These are phyloP conservation scores for Ammodytes dubius DNA, from an alignment of 2,113 vertebrate species.

Conservation along the genomic window DNA sequence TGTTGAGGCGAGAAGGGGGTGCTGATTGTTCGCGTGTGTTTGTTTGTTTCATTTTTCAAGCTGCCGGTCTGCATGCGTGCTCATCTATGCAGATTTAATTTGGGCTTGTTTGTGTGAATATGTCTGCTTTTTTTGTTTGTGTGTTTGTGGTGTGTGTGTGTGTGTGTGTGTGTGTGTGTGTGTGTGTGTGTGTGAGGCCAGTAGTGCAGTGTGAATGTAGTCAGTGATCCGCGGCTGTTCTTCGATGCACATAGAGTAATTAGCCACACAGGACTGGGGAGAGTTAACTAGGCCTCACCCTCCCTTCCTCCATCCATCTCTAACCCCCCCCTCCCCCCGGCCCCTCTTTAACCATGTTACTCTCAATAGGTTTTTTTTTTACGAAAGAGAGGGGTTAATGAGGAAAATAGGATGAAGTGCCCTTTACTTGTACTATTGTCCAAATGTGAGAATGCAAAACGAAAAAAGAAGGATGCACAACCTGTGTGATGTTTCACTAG, in stretches of 20 bases:
- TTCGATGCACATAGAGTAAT: constrained; percentile 81
- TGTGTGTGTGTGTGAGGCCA: constrained; percentile 63
- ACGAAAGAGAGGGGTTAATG: constrained; percentile 38
- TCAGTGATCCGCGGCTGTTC: constrained; percentile 76
- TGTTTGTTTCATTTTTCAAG: constrained; percentile 74
- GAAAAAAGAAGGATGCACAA: neutral
- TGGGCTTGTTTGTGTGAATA: constrained; percentile 75
- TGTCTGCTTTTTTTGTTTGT: constrained; percentile 67
- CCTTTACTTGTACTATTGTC: constrained; percentile 5
- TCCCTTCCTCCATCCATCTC: constrained; percentile 41
- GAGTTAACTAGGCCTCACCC: constrained; percentile 82
- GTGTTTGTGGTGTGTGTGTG: constrained; percentile 32
- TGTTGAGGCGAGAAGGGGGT: constrained; percentile 7
- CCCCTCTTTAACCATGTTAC: constrained; percentile 59
- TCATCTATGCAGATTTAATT: constrained; percentile 71
- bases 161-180: constrained; percentile 15
- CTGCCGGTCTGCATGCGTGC: constrained; percentile 53
- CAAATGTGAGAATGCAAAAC: constrained; percentile 5
- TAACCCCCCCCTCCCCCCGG: neutral
- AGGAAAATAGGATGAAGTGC: constrained; percentile 26
- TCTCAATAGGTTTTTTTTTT: constrained; percentile 5
- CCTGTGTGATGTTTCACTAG: neutral
- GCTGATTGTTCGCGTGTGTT: constrained; percentile 42
- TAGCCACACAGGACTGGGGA: constrained; percentile 84
- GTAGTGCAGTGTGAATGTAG: constrained; percentile 77